Evolutionary conservation across 2,797 vertebrate genomes (phyloP).

Genomic region (Anguilla megastoma): DNA sequence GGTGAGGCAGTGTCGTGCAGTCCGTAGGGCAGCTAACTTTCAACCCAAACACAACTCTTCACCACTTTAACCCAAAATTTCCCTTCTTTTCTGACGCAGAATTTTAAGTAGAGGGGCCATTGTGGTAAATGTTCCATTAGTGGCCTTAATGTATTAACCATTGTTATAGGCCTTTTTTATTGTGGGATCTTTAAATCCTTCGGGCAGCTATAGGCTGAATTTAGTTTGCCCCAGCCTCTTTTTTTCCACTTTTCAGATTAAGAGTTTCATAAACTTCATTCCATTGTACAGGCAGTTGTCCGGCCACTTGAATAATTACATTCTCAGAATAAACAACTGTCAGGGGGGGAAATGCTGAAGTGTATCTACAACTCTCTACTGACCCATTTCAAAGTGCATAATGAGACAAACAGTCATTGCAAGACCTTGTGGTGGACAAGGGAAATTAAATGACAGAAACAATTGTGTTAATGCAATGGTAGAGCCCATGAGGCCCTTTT

Average conservation of each 20-base stretch:
- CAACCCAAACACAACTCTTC: not conserved
- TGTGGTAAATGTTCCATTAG: slow-evolving; percentile 1
- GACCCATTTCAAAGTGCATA: not conserved
- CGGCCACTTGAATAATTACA: too few species aligned
- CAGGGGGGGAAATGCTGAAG: too few species aligned
- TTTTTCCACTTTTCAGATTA: not conserved
- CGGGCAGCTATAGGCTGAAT: not conserved
- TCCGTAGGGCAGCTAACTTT: not conserved
- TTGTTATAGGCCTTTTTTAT: not conserved
- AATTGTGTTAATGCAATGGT: too few species aligned
- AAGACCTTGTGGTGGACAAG: too few species aligned
- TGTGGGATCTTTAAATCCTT: not conserved
- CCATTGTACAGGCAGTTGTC: not conserved
- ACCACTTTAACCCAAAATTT: not conserved
- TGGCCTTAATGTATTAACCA: not conserved
- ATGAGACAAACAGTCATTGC: too few species aligned
- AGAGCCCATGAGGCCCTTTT: too few species aligned
- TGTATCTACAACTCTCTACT: not conserved
- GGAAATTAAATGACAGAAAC: too few species aligned
- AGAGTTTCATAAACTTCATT: not conserved
- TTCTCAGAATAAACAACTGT: too few species aligned
- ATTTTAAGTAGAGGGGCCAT: not conserved
- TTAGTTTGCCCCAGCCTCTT: not conserved
- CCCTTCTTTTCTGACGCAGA: not conserved
- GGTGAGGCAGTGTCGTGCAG: not conserved